Conservation (phyloP, 2,888 invertebrate species). For the Leptinotarsa haldemani region DNA sequence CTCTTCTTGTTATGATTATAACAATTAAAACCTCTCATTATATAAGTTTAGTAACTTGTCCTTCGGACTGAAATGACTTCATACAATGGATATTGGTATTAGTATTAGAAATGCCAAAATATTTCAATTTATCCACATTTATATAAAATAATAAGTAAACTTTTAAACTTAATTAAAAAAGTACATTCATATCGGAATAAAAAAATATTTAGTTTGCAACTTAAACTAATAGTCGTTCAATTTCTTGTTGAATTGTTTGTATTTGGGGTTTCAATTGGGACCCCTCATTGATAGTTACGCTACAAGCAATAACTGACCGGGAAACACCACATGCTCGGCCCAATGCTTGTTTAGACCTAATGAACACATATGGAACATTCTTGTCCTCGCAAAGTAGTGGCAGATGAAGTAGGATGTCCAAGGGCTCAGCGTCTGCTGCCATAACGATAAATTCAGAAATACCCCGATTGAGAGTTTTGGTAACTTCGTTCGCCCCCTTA, state of each 20-base stretch:
- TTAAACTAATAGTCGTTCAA: conserved; percentile 97
- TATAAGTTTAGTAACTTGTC: no score
- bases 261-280: conserved; percentile 97
- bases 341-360: conserved; percentile 93
- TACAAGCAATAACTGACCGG: conserved; percentile 95
- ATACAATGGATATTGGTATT: no score
- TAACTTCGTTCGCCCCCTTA: conserved; percentile 99
- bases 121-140: no score
- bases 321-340: conserved; percentile 98
- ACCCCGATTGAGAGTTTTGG: conserved; percentile 95
- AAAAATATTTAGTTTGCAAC: conserved; percentile 1
- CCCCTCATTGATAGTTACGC: conserved; percentile 95
- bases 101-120: no score
- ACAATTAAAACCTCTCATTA: no score
- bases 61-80: no score
- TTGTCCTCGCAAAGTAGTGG: conserved; percentile 98
- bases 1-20: no score
- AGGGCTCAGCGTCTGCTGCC: conserved; percentile 97
- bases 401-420: conserved; percentile 96
- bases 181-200: neutral
- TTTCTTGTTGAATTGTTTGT: conserved; percentile 90
- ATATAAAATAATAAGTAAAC: no score
- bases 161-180: no score
- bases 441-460: conserved; percentile 97
- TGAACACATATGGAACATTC: conserved; percentile 98